Base-by-base conservation (phyloP, 1,140 invertebrate species). In the Chironomus tepperi region DNA sequence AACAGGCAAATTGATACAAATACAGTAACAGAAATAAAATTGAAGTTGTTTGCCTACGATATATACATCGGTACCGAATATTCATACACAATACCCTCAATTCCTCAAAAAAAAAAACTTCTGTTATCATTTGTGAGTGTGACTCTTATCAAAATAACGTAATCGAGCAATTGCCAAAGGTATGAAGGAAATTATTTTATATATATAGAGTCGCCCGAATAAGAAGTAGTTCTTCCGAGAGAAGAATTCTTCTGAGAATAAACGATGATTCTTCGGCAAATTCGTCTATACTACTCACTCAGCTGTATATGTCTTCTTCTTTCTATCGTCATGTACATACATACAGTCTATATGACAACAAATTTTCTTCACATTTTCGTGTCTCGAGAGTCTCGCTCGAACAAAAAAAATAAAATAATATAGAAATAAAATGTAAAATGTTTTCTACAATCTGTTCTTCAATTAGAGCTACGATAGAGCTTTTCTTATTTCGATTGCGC, bases 171-270 rank as follows among this genome's bases (percentile, higher is more conserved):
- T 57, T n/a, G 47, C 12, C 15, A 57, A 57, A 57, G 47, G 47
- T 57, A 57, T 57, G 47, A 57, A 57, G 47, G 47, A 57, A 57
- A 57, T 57, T 15, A 57, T 57, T 57, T 12, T 57, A 57, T 15
- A 57, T n/a, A 57, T 5, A 57, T 57, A 15, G 3, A 5, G 47
- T 57, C 47, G 7, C 12, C 7, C 24, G 24, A 34, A 34, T 34
- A 34, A 34, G 24, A 34, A 34, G 24, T 34, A 34, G 24, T 34
- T 34, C 24, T 57, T n/a, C 47, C 12, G 47, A 57, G 47, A 57
- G 47, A 47, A 57, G n/a, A 57, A 57, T 57, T 57, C 47, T 57
- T 57, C 47, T 57, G 47, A 57, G 47, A 57, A 57, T 57, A 57
- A 57, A 57, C 47, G 47, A 57, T n/a, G 47, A 57, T 57, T 57